These are phyloP conservation scores for Ploceus nigricollis DNA, from an alignment of 2,113 vertebrate genomes.

Conservation along the genomic window DNA sequence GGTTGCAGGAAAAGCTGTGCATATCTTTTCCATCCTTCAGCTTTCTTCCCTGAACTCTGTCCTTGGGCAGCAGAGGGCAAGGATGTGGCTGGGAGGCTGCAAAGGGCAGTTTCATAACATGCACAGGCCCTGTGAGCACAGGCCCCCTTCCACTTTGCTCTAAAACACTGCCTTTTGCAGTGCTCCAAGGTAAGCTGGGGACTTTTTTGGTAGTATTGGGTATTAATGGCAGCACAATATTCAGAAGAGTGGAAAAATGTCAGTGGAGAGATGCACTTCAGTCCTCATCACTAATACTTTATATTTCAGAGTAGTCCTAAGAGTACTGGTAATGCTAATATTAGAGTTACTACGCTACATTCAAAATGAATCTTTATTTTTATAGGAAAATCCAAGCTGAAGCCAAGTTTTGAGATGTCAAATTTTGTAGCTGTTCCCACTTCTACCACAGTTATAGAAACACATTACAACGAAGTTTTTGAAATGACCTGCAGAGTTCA, in stretches of 20 bases:
- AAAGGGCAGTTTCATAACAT: background rate
- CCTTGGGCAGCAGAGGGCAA: background rate
- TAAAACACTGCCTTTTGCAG: background rate
- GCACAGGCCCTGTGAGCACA: accelerated
- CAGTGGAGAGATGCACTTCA: background rate
- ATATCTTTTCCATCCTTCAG: background rate
- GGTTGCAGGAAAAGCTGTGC: background rate
- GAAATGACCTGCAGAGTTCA: background rate
- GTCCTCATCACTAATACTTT: background rate
- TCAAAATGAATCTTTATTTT: conserved; percentile 28
- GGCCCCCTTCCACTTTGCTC: background rate
- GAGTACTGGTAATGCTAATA: background rate
- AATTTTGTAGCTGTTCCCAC: conserved; percentile 25
- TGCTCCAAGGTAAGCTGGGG: background rate
- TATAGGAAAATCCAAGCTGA: conserved; percentile 2
- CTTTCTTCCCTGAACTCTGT: background rate
- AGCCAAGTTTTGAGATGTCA: conserved; percentile 31
- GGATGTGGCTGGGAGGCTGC: background rate
- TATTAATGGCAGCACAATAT: background rate
- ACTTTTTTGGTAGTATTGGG: background rate
- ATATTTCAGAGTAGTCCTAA: background rate
- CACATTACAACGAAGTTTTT: background rate
- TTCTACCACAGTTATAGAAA: conserved; percentile 7
- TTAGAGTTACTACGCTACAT: background rate
- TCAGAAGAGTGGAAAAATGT: background rate